phyloP scores from a whole-genome alignment of 2,888 invertebrate species.

The Pammene fasciana region DNA sequence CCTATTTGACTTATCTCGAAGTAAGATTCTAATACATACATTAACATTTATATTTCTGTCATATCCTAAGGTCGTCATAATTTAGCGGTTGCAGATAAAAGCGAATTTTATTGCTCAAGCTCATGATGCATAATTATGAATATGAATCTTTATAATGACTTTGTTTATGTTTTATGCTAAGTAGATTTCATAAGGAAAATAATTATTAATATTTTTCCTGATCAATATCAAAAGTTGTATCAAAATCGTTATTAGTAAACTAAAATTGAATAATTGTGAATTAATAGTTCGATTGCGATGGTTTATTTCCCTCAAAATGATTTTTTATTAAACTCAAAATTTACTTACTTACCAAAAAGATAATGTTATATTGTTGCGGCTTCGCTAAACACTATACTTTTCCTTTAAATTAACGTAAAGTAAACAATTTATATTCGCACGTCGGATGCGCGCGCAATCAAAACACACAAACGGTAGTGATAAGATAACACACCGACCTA shows the following conservation, averaged over 20 bases:
- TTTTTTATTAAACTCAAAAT: neutral
- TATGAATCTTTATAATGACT: conserved; percentile 26
- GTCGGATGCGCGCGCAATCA: conserved; percentile 63
- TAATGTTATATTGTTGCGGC: neutral
- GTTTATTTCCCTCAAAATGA: neutral
- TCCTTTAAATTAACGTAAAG: conserved; percentile 25
- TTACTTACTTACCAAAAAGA: conserved; percentile 16
- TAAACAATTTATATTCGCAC: conserved; percentile 60
- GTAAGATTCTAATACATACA: conserved; percentile 9
- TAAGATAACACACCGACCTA: conserved; percentile 75
- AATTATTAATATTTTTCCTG: conserved; percentile 11
- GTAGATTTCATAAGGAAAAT: conserved; percentile 33
- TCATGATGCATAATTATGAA: conserved; percentile 24
- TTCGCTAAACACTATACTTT: conserved; percentile 18
- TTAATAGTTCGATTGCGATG: neutral
- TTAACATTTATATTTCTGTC: neutral
- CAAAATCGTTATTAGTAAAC: neutral
- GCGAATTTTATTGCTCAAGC: conserved; percentile 33
- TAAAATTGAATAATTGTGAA: neutral
- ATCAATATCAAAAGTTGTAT: neutral
- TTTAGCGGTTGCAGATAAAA: conserved; percentile 34
- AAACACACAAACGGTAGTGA: conserved; percentile 57
- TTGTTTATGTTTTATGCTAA: conserved; percentile 31
- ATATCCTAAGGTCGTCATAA: conserved; percentile 26
- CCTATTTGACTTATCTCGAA: neutral